phyloP scores from a whole-genome alignment of 2,888 invertebrate genomes.

The Pseudococcus viburni region DNA sequence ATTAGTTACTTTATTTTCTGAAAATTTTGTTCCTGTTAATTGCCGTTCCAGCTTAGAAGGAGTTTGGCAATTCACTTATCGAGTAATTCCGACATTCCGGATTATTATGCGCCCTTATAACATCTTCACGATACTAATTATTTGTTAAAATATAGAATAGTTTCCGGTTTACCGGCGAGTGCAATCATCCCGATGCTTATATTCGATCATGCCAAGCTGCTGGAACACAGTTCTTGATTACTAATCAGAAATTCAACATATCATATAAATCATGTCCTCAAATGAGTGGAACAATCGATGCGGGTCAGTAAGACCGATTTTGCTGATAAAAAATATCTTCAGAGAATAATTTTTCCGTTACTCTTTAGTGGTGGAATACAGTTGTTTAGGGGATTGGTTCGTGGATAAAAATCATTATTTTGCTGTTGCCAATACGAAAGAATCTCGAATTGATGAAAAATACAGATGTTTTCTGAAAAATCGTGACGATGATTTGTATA shows the following conservation, averaged over 20 bases:
- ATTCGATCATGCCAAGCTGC: constrained; percentile 96
- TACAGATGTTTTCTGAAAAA: constrained; percentile 95
- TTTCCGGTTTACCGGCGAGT: constrained; percentile 92
- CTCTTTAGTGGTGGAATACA: constrained; percentile 84
- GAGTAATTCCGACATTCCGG: constrained; percentile 70
- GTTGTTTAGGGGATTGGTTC: constrained; percentile 96
- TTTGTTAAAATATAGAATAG: constrained; percentile 76
- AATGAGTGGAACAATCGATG: constrained; percentile 91
- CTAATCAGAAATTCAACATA: constrained; percentile 96
- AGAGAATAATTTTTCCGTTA: constrained; percentile 46
- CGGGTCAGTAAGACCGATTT: constrained; percentile 73
- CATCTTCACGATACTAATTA: neutral
- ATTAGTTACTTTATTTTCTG: constrained; percentile 87
- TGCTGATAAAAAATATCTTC: neutral
- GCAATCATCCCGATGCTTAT: constrained; percentile 88
- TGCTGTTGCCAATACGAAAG: constrained; percentile 96
- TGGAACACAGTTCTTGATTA: constrained; percentile 94
- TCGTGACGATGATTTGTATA: constrained; percentile 91
- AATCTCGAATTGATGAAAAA: constrained; percentile 94
- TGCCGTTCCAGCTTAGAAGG: constrained; percentile 94
- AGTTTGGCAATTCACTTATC: constrained; percentile 96
- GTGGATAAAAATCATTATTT: constrained; percentile 96
- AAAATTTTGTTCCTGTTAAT: constrained; percentile 91
- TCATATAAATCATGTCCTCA: constrained; percentile 92
- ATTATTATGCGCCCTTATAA: neutral